Base-by-base conservation (phyloP, 2,888 invertebrate genomes). In the Argyresthia albistria region DNA sequence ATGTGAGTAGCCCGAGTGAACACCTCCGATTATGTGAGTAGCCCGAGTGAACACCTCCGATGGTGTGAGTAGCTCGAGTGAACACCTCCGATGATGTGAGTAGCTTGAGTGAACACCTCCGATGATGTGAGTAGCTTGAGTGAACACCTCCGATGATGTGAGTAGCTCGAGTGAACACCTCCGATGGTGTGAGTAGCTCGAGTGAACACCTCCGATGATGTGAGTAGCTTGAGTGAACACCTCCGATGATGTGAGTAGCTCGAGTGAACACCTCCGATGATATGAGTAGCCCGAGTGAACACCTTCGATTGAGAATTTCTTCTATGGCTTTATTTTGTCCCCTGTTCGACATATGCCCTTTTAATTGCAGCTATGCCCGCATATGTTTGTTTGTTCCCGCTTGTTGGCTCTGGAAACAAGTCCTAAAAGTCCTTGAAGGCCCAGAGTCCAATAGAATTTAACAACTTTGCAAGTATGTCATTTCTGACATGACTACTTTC, bases 251-350 rank as follows among this genome's bases (percentile, higher is more conserved):
- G 52, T 52, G 12, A 43, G 54, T 52, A 35, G n/a, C n/a, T n/a
- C n/a, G n/a, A n/a, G n/a, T n/a, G 60, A 94, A 93, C 64, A 94
- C 93, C 55, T 92, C 93, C 36, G 94, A 95, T 42, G 96, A 95
- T 73, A 52, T 52, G 12, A 43, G 54, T 52, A 35, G n/a, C n/a
- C n/a, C n/a, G n/a, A n/a, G n/a, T n/a, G n/a, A n/a, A n/a, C n/a
- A n/a, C n/a, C n/a, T n/a, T n/a, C n/a, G n/a, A n/a, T n/a, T n/a
- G n/a, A n/a, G n/a, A n/a, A n/a, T 42, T 51, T 25, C 25, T 25
- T 25, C 25, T 25, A 4, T 6, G 6, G 25, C 6, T 4, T 25
- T 2, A 2, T 25, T 25, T 25, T 25, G 25, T 25, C 25, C 25
- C 25, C 25, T 25, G 25, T 25, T 25, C 25, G 25, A 25, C 25